Conservation (phyloP, 2,113 vertebrate species). For the Dipodomys spectabilis region DNA sequence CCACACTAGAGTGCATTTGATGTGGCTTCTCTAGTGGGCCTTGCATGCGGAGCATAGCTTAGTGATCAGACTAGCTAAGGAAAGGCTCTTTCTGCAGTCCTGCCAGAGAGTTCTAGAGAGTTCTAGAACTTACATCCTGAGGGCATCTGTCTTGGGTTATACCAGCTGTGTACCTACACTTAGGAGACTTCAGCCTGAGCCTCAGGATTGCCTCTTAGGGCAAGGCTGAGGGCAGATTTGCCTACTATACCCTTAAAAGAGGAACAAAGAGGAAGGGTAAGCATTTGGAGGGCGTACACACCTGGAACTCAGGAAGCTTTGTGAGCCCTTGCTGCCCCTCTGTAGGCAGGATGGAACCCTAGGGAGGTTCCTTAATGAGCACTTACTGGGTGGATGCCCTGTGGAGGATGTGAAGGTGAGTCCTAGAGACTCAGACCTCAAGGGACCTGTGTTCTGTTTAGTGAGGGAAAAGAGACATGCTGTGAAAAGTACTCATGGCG, state of each 20-base stretch:
- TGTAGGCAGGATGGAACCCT: not conserved
- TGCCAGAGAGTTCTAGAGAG: not conserved
- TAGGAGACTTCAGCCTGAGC: not conserved
- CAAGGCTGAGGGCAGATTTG: not conserved
- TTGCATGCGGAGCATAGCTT: no score
- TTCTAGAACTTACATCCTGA: not conserved
- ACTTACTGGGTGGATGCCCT: rapidly evolving
- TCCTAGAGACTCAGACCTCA: rapidly evolving
- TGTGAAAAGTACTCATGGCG: not conserved
- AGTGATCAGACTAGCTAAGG: not conserved
- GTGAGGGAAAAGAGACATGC: not conserved
- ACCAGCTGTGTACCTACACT: not conserved
- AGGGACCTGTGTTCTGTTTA: not conserved
- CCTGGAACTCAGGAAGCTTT: not conserved
- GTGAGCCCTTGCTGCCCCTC: rapidly evolving
- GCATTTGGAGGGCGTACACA: no score
- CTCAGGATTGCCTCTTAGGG: not conserved
- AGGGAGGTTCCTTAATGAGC: not conserved
- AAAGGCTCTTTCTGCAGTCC: not conserved
- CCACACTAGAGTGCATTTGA: no score
- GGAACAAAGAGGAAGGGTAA: not conserved
- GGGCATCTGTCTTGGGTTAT: not conserved
- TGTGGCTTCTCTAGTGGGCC: no score
- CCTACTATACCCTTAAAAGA: not conserved
- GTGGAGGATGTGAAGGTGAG: rapidly evolving